A percentile compares a stretch with the other conserved stretches of the same genome.
phyloP scores from a whole-genome alignment of 2,113 vertebrate species.

The Xiphorhynchus elegans region DNA sequence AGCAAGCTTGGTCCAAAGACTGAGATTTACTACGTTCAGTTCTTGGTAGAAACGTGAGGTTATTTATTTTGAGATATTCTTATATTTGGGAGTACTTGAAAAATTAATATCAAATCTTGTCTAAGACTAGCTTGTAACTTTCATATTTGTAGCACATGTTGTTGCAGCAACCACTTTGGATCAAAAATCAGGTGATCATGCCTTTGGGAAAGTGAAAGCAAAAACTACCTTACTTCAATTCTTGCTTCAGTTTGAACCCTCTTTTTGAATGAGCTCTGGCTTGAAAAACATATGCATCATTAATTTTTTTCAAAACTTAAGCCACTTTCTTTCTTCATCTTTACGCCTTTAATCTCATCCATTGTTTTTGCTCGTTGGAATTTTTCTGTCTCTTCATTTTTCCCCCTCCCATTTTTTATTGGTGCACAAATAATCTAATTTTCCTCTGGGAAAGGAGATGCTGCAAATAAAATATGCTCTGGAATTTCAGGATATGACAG shows the following conservation, averaged over 20 bases:
- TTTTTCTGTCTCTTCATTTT: background rate
- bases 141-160: background rate
- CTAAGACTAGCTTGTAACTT: background rate
- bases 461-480: background rate
- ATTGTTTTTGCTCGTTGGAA: background rate
- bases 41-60: background rate
- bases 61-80: background rate
- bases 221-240: background rate
- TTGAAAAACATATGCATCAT: background rate
- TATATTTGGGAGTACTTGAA: background rate
- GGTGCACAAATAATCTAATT: background rate
- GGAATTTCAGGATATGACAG: background rate
- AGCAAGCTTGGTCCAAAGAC: background rate
- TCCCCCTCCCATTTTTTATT: background rate
- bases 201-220: background rate
- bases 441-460: background rate
- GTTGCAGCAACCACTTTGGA: background rate
- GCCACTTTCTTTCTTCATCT: background rate
- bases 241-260: background rate
- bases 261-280: background rate
- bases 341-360: background rate
- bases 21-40: background rate
- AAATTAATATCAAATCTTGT: background rate
- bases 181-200: background rate
- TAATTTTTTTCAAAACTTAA: background rate